Conservation (phyloP, 2,797 vertebrate genomes). For the Sciurus vulgaris region DNA sequence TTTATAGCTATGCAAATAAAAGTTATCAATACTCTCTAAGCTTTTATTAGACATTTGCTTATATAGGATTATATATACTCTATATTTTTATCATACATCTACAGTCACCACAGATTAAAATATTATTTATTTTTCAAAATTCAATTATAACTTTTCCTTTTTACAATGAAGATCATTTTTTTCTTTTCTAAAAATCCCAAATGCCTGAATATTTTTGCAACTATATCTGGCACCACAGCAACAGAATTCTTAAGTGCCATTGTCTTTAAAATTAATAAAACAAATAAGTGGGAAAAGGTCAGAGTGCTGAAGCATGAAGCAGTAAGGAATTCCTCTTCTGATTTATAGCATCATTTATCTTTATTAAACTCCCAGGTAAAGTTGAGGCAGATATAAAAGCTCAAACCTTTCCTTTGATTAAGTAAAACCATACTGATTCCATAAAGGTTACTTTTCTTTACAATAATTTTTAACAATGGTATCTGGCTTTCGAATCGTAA, state of each 20-base stretch:
- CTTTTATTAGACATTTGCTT: slow-evolving; percentile 17
- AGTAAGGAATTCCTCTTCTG: slow-evolving; percentile 59
- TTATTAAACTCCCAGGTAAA: slow-evolving; percentile 63
- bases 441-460: slow-evolving; percentile 75
- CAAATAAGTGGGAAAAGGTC: slow-evolving; percentile 69
- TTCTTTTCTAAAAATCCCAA: slow-evolving; percentile 42
- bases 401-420: slow-evolving; percentile 55
- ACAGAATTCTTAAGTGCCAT: slow-evolving; percentile 10
- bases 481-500: slow-evolving; percentile 70
- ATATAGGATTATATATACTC: no score
- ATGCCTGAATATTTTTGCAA: slow-evolving; percentile 60
- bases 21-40: slow-evolving; percentile 50
- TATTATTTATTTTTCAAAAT: slow-evolving; percentile 54
- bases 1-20: slow-evolving; percentile 55
- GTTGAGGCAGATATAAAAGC: slow-evolving; percentile 24
- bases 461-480: slow-evolving; percentile 77
- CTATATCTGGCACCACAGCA: slow-evolving; percentile 23
- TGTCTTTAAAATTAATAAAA: slow-evolving; percentile 80
- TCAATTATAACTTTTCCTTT: slow-evolving; percentile 33
- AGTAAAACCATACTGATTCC: slow-evolving; percentile 72
- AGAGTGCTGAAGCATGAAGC: slow-evolving; percentile 65
- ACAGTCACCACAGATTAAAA: slow-evolving; percentile 53
- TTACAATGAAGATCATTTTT: neutral
- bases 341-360: slow-evolving; percentile 77
- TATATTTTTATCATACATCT: neutral